A percentile compares a stretch with the other conserved stretches of the same genome.
Evolutionary conservation across 2,113 vertebrate genomes (phyloP).

Genomic region (Ciconia maguari): DNA sequence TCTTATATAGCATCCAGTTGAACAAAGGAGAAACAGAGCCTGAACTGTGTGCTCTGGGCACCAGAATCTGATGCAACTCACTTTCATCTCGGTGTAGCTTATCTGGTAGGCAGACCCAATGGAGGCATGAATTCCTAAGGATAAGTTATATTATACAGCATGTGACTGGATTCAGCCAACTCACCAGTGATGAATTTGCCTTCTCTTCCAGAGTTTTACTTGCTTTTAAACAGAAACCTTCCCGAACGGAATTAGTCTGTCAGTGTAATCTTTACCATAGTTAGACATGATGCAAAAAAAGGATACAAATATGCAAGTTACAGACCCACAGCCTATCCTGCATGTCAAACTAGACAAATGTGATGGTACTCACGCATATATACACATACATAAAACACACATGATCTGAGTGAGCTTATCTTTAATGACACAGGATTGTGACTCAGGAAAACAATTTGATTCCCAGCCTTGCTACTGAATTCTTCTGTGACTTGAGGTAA

Average conservation of each 20-base stretch:
- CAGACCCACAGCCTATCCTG: not conserved
- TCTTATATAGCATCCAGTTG: constrained; percentile 32
- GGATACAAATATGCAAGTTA: not conserved
- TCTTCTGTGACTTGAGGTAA: not conserved
- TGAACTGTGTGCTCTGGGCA: constrained; percentile 26
- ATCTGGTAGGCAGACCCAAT: constrained; percentile 63
- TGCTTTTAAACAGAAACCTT: constrained; percentile 40
- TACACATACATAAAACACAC: not conserved
- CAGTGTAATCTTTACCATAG: constrained; percentile 30
- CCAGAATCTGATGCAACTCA: constrained; percentile 48
- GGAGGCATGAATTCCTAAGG: constrained; percentile 70
- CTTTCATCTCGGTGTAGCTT: constrained; percentile 60
- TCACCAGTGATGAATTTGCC: constrained; percentile 59
- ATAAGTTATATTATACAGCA: constrained; percentile 59
- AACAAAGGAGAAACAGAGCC: constrained; percentile 34
- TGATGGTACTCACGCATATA: not conserved
- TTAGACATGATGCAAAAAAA: constrained; percentile 21
- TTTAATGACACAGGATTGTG: not conserved
- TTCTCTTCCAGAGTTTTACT: constrained; percentile 45
- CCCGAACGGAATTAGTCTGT: not conserved
- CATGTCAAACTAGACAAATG: not conserved
- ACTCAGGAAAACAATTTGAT: not conserved
- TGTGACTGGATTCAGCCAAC: constrained; percentile 61
- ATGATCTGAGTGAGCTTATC: not conserved
- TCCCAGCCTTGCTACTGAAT: not conserved